Evolutionary conservation across 2,113 vertebrate species (phyloP).

Genomic region (Perca flavescens): DNA sequence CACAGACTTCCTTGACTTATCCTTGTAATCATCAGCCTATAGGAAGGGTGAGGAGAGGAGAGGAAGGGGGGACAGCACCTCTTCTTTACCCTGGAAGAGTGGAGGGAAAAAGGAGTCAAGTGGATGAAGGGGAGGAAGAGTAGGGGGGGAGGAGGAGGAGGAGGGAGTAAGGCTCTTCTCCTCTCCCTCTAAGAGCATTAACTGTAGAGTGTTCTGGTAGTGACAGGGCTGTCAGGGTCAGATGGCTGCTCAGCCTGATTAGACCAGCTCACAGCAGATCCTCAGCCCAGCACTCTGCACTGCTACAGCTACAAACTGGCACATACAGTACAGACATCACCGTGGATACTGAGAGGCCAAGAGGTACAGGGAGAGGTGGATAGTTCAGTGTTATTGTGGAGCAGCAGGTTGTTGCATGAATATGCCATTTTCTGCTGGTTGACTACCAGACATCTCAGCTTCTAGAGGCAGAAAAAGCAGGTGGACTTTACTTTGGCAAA

Average conservation of each 20-base stretch:
- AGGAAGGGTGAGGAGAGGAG: slow-evolving; percentile 10
- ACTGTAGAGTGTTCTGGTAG: slow-evolving; percentile 78
- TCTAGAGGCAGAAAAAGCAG: slow-evolving; percentile 22
- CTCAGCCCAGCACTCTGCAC: slow-evolving; percentile 57
- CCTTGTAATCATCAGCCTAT: slow-evolving; percentile 22
- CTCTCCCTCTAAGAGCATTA: slow-evolving; percentile 80
- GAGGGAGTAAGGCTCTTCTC: slow-evolving; percentile 54
- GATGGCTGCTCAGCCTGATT: slow-evolving; percentile 82
- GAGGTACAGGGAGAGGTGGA: slow-evolving; percentile 24
- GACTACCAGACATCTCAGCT: slow-evolving; percentile 1
- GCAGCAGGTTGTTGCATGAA: slow-evolving; percentile 60
- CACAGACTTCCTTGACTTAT: not conserved
- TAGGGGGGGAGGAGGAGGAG: slow-evolving; percentile 13
- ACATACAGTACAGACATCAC: slow-evolving; percentile 4
- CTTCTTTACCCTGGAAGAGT: slow-evolving; percentile 18
- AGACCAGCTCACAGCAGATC: slow-evolving; percentile 81
- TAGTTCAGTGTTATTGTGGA: slow-evolving; percentile 34
- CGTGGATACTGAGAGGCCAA: slow-evolving; percentile 2
- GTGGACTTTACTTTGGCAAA: slow-evolving; percentile 35
- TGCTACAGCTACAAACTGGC: slow-evolving; percentile 33
- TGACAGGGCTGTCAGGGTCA: slow-evolving; percentile 84
- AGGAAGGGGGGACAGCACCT: slow-evolving; percentile 8
- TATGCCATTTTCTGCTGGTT: slow-evolving; percentile 24
- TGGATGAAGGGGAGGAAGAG: slow-evolving; percentile 48
- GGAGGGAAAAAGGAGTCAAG: slow-evolving; percentile 41